A percentile compares a stretch with the other conserved stretches of the same genome.
Evolutionary conservation across 2,113 vertebrate genomes (phyloP).

Genomic region (Hypanus sabinus): DNA sequence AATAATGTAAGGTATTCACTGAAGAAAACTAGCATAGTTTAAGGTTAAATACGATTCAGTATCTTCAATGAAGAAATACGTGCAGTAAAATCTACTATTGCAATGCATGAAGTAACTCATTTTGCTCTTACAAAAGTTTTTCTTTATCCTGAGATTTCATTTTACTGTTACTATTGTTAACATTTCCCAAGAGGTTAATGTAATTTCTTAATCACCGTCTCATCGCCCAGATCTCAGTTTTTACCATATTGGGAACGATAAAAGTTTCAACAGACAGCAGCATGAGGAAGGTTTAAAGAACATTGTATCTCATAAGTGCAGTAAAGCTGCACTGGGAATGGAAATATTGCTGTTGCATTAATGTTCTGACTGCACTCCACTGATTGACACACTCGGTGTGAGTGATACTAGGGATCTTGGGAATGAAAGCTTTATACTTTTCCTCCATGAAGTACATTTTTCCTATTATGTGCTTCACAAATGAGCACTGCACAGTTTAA

Average conservation of each 20-base stretch:
- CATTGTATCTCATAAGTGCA: constrained; percentile 78
- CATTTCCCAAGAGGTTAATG: constrained; percentile 7
- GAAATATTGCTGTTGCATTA: constrained; percentile 76
- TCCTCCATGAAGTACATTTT: constrained; percentile 30
- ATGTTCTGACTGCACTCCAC: constrained; percentile 66
- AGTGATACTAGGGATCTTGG: constrained; percentile 62
- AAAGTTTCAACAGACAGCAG: constrained; percentile 94
- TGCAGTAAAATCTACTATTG: neutral
- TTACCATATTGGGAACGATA: constrained; percentile 79
- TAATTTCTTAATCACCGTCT: constrained; percentile 33
- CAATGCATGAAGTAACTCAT: neutral
- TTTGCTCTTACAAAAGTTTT: constrained; percentile 20
- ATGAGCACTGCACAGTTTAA: constrained; percentile 35
- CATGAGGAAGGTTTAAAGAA: constrained; percentile 94
- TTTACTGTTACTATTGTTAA: neutral
- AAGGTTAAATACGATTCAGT: neutral
- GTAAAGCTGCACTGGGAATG: constrained; percentile 87
- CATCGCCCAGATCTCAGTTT: constrained; percentile 17
- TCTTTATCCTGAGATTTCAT: neutral
- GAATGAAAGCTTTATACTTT: constrained; percentile 65
- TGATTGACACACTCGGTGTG: constrained; percentile 67
- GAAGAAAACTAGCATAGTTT: neutral
- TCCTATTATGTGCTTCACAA: constrained; percentile 28
- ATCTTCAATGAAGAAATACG: neutral
- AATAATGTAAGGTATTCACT: neutral